A percentile compares a stretch with the other conserved stretches of the same genome.
phyloP scores from a whole-genome alignment of 2,888 invertebrate genomes.

The Drosophila sordidula region DNA sequence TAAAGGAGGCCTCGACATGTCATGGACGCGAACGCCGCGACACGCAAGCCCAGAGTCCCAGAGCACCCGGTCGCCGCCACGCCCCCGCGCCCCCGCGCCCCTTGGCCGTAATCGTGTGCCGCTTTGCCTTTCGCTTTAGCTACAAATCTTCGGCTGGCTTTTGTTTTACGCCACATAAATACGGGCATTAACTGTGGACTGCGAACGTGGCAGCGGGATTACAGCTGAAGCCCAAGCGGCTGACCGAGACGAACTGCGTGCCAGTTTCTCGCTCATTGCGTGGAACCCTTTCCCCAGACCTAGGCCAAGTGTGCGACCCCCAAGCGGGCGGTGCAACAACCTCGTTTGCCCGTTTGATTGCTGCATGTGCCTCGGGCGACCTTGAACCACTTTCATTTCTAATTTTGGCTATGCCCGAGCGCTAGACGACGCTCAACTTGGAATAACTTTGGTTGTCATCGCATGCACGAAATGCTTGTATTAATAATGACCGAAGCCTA shows the following conservation, averaged over 20 bases:
- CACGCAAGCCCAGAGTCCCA: conserved; percentile 66
- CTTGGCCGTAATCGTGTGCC: no score
- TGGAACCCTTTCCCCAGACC: not conserved
- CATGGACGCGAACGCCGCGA: conserved; percentile 72
- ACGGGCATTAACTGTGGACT: conserved; percentile 47
- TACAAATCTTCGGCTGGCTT: conserved; percentile 43
- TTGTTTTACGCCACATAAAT: conserved; percentile 50
- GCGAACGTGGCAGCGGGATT: conserved; percentile 6
- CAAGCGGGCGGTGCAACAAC: conserved; percentile 71
- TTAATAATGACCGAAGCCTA: conserved; percentile 57
- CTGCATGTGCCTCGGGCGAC: conserved; percentile 53
- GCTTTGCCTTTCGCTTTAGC: conserved; percentile 48
- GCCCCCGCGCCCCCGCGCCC: not conserved
- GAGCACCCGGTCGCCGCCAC: not conserved
- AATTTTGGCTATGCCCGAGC: conserved; percentile 46
- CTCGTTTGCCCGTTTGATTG: conserved; percentile 59
- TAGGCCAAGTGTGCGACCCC: conserved; percentile 8
- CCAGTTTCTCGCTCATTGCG: not conserved
- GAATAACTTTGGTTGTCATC: conserved; percentile 24
- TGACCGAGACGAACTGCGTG: conserved; percentile 23
- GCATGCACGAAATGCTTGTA: conserved; percentile 27
- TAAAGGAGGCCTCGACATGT: conserved; percentile 72
- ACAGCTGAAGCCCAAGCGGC: conserved; percentile 38
- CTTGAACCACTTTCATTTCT: conserved; percentile 78
- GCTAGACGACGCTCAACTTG: conserved; percentile 20